Base-by-base conservation (phyloP, 2,113 vertebrate species). In the Eleginops maclovinus region DNA sequence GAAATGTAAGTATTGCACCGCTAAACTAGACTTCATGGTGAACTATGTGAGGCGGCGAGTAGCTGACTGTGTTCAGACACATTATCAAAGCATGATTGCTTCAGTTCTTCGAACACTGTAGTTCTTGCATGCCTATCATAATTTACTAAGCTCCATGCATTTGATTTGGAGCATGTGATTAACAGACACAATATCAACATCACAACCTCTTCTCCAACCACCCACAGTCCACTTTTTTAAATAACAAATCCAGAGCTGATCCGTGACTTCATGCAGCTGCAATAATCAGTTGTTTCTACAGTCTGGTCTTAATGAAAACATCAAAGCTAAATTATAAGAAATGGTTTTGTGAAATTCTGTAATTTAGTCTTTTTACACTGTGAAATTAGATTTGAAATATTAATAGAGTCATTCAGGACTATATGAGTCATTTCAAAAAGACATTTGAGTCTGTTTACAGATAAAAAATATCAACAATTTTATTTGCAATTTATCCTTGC, bases 91-190 rank as follows among this genome's bases (percentile, higher is more conserved):
- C 71, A 75, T 51, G 2, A 81, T 60, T 9, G 47, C 12, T 54
- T 40, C 8, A 31, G 17, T 67, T 69, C 36, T 59, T 66, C 22
- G 68, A 24, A 71, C 65, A 60, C 11, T 16, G 1, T 31, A 13
- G 11, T 28, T 55, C 53, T 36, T 62, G 63, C 72, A 82, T 85
- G 65, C 31, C 17, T 56, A 43, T 66, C 63, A 66, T 67, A 41
- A 50, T 46, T 50, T 1, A 64, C 54, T 41, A 31, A 68, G 28
- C 24, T 53, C 8, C 22, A 16, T 62, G 19, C 47, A 36, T 54
- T 70, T 66, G 9, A 75, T 54, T 53, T 43, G 7, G 58, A 56
- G 9, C 16, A 17, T 66, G 40, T 51, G 22, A 79, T n/a, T 70
- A n/a, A 59, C 54, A 1, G 17, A 17, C 26, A 2, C 10, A 2